Evolutionary conservation across 2,888 invertebrate species (phyloP), one percentile per base, ranked within the genome.

Genomic region (Chrysolina oricalcia): DNA sequence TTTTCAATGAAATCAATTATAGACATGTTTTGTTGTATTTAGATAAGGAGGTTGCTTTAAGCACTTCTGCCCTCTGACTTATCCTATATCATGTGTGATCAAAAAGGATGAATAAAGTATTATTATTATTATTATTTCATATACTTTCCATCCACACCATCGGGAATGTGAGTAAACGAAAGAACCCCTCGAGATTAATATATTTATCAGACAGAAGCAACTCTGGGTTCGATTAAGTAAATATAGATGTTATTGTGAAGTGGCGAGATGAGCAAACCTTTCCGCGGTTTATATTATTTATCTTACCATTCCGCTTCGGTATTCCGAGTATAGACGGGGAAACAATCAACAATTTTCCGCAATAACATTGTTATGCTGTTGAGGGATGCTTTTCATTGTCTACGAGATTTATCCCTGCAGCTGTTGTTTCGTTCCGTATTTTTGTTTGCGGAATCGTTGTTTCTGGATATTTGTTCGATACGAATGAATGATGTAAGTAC

Each of bases 311-410:
- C 53, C 21, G 19, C 27, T 6, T 17, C 35, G 13, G 27, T 27
- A 35, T 15, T 27, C 59, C n/a, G 59, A 35, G 27, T 8, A 27
- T 59, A 35, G 23, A 35, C 27, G n/a, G 35, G 59, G 35, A 35
- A 59, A 59, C 59, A 59, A 59, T 59, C 23, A 59, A 35, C 59
- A 27, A 59, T 59, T 59, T 59, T 59, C 59, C 59, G 59, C 59
- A 59, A 59, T 59, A 59, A 59, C 35, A 59, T 9, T 11, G 35
- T 8, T 21, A 6, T 15, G 35, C 23, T 59, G 27, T n/a, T 59
- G 35, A 23, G 15, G 1, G 35, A 17, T 59, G 19, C 27, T 23
- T 35, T 15, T 13, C 27, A 59, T 59, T n/a, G 27, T 59, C 59
- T 59, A n/a, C 59, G 35, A 11, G 17, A 27, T 59, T 27, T 35